Base-by-base conservation (phyloP, 2,888 invertebrate species). In the Trachelus troglodyta region DNA sequence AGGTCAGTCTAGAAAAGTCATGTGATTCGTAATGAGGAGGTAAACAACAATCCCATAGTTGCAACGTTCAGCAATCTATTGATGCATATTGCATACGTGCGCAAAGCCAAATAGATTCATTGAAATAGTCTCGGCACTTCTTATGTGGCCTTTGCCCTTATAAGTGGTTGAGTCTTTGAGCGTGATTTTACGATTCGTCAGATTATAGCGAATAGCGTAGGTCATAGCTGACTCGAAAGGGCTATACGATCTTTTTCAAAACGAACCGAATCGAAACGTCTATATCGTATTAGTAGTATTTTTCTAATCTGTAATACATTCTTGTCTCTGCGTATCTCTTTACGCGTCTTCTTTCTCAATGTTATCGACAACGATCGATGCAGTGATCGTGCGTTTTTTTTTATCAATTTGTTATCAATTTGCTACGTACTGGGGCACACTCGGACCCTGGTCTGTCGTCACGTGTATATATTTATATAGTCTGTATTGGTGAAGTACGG, bases 11-110 rank as follows among this genome's bases (percentile, higher is more conserved):
- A 56, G 23, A 56, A 56, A 23, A 56, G 23, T 56, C 56, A 56
- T 56, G 56, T 23, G 56, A 56, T 56, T 56, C 56, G 56, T 15
- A 56, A 56, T 23, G 23, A 23, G 56, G 23, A 56, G 23, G 56
- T 56, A 56, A 56, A 56, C 56, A 56, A 56, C 23, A 56, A 56
- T 56, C 23, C 35, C 69, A 40, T 40, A 75, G 30, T 23, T 69
- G 34, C 12, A 33, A 69, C 35, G 34, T 75, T 9, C 69, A 75
- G 75, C 34, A 12, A 69, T 75, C 69, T 69, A 68, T 56, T 69
- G n/a, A 75, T 34, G 68, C 23, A 56, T 23, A 56, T 56, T 56
- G 56, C 23, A 56, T 56, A 9, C 56, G 56, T 56, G 2, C 56
- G 9, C 23, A 56, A 9, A 56, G 56, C 56, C 2, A 56, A 56